phyloP scores from a whole-genome alignment of 2,797 vertebrate genomes.

The Myotis daubentonii region DNA sequence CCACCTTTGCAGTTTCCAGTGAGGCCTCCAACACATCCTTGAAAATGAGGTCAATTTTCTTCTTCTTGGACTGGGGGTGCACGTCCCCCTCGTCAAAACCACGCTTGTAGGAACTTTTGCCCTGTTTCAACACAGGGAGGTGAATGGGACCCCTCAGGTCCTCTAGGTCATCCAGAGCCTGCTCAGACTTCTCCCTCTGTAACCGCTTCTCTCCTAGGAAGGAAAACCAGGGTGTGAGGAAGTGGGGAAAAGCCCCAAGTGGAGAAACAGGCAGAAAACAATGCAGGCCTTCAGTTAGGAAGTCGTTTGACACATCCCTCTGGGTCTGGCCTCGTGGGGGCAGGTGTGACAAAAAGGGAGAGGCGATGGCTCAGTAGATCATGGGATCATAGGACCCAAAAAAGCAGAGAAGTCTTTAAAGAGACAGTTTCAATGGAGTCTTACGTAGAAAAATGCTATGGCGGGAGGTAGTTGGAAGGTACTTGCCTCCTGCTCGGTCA shows the following conservation, averaged over 20 bases:
- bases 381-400: constrained; percentile 30
- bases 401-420: constrained; percentile 40
- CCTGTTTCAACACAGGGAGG: constrained; percentile 86
- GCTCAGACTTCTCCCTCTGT: constrained; percentile 87
- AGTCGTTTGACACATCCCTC: background rate
- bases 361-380: background rate
- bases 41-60: constrained; percentile 97
- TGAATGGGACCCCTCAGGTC: constrained; percentile 86
- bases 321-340: background rate
- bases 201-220: constrained; percentile 88
- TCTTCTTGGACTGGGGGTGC: constrained; percentile 93
- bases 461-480: background rate
- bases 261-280: constrained; percentile 77
- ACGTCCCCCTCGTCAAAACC: constrained; percentile 89
- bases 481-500: background rate
- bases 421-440: background rate
- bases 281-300: constrained; percentile 30
- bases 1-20: constrained; percentile 88
- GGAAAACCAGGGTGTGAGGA: constrained; percentile 86
- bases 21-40: constrained; percentile 95
- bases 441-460: background rate
- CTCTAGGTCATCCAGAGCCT: constrained; percentile 85
- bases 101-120: constrained; percentile 89
- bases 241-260: constrained; percentile 82
- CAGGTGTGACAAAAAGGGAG: constrained; percentile 54